Conservation (phyloP, 2,113 vertebrate genomes). For the Psilopogon haemacephalus region DNA sequence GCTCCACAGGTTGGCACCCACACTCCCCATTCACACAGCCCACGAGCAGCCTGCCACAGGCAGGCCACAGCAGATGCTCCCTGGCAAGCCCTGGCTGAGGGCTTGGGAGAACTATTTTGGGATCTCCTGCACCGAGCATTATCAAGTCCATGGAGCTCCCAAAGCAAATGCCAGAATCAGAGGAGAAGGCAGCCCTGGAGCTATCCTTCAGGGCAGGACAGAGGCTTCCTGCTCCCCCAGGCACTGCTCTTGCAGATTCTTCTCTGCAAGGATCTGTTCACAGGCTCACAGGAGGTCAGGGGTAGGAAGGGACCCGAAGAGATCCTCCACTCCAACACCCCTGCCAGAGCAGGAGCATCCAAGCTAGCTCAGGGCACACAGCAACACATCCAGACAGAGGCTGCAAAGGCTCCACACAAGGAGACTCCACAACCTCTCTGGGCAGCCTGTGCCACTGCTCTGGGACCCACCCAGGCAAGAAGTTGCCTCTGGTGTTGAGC, state of each 20-base stretch:
- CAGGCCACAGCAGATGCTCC: not conserved
- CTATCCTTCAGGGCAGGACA: not conserved
- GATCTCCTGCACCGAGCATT: not conserved
- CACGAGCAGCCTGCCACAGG: not conserved
- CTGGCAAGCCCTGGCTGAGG: fast-evolving
- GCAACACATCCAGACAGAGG: no score
- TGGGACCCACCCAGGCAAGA: no score
- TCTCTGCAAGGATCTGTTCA: not conserved
- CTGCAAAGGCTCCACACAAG: no score
- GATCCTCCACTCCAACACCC: no score
- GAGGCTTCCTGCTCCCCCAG: not conserved
- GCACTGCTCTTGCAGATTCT: not conserved
- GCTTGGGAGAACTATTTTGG: not conserved
- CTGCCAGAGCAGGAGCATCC: no score
- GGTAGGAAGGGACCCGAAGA: no score
- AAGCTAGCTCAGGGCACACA: no score
- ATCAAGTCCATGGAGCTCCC: not conserved
- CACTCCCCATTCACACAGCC: fast-evolving
- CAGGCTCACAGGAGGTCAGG: no score
- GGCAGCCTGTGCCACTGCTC: no score
- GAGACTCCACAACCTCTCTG: no score
- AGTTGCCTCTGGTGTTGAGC: no score
- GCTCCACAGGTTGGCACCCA: fast-evolving
- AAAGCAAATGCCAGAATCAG: not conserved
- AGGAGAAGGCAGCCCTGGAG: not conserved